phyloP scores from a whole-genome alignment of 1,140 invertebrate species.

The Drosophila rufa region DNA sequence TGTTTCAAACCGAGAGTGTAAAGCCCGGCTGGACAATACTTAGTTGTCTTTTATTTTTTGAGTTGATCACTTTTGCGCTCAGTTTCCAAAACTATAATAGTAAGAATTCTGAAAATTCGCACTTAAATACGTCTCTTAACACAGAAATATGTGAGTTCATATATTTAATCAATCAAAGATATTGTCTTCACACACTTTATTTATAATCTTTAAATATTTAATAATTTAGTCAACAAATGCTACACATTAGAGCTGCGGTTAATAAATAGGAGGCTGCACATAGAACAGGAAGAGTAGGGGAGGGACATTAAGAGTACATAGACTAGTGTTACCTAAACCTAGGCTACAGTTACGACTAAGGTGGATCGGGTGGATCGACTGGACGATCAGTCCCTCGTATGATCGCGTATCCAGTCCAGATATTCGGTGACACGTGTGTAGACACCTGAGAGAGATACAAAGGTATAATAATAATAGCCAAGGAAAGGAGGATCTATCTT shows the following conservation, averaged over 20 bases:
- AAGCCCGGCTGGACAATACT: too few relatives aligned
- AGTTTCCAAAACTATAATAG: too few relatives aligned
- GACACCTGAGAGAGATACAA: slow-evolving; percentile 86
- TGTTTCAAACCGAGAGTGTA: too few relatives aligned
- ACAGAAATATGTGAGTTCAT: too few relatives aligned
- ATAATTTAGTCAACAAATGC: slow-evolving; percentile 76
- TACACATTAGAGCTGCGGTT: slow-evolving; percentile 27
- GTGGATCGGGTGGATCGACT: not conserved
- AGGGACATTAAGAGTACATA: slow-evolving; percentile 74
- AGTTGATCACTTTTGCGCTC: too few relatives aligned
- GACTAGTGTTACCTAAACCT: slow-evolving; percentile 77
- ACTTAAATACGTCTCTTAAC: too few relatives aligned
- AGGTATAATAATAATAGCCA: too few relatives aligned
- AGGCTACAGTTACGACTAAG: slow-evolving; percentile 65
- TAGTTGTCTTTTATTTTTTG: too few relatives aligned
- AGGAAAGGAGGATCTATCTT: not conserved
- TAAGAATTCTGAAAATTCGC: too few relatives aligned
- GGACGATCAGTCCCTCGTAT: slow-evolving; percentile 71
- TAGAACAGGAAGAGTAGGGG: slow-evolving; percentile 15
- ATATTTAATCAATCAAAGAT: too few relatives aligned
- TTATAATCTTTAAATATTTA: slow-evolving; percentile 56
- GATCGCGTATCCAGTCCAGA: slow-evolving; percentile 84
- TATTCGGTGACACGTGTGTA: slow-evolving; percentile 83
- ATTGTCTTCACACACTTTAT: slow-evolving; percentile 28
- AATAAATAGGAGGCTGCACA: slow-evolving; percentile 64